Percentiles rank a stretch among this genome's conserved stretches.
Conservation (phyloP, 2,888 invertebrate genomes). For the Corbicula japonica region DNA sequence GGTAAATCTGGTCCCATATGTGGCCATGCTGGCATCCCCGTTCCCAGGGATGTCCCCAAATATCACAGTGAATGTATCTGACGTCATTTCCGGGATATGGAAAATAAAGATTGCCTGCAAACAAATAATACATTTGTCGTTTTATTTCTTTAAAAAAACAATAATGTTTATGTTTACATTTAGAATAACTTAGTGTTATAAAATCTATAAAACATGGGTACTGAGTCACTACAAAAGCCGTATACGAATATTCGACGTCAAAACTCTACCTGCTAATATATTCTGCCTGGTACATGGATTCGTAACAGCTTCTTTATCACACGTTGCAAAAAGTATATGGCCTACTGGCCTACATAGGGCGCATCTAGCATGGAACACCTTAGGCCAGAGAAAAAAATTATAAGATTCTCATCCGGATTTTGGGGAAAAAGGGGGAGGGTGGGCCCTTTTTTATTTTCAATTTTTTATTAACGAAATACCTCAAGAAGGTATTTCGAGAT, state of each 20-base stretch:
- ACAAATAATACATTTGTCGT: no score
- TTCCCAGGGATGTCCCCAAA: constrained; percentile 18
- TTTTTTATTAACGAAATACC: no score
- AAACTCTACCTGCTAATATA: not conserved
- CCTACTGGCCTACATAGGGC: not conserved
- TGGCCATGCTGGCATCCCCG: not conserved
- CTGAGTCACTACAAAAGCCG: not conserved
- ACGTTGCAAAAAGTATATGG: not conserved
- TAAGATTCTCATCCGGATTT: no score
- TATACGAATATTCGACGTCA: not conserved
- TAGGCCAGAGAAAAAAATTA: no score
- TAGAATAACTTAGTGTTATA: no score
- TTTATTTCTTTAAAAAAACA: not conserved
- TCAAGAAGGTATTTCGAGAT: no score
- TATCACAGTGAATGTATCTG: constrained; percentile 16
- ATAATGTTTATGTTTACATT: not conserved
- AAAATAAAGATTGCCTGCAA: not conserved
- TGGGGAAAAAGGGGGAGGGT: no score
- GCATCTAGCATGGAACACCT: not conserved
- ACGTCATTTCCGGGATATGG: not conserved
- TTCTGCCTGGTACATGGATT: constrained; percentile 10
- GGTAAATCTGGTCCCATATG: constrained; percentile 10
- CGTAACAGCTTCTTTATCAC: not conserved
- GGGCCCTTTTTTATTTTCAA: no score
- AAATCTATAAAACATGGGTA: no score